phyloP scores from a whole-genome alignment of 2,888 invertebrate genomes.

The Malachius bipustulatus region DNA sequence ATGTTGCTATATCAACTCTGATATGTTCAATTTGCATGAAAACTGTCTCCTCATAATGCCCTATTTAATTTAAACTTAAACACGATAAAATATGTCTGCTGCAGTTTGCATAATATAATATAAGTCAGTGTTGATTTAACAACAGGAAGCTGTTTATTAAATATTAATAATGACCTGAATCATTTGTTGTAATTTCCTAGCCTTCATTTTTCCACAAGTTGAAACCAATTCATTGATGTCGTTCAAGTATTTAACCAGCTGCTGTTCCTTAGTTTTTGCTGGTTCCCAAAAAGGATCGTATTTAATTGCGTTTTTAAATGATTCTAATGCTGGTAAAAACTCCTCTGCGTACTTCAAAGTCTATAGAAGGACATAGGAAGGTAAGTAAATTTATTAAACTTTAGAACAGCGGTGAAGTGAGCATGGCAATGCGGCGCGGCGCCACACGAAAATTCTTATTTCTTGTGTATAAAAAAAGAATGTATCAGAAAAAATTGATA shows the following conservation, averaged over 20 bases:
- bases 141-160: no score
- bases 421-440: no score
- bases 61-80: no score
- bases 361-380: constrained; percentile 35
- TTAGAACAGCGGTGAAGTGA: no score
- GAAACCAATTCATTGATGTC: constrained; percentile 51
- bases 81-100: constrained; percentile 1
- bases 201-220: constrained; percentile 61
- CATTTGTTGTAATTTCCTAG: constrained; percentile 56
- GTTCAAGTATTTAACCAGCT: constrained; percentile 52
- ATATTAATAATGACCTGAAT: constrained; percentile 50
- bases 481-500: no score
- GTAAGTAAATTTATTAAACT: constrained; percentile 3
- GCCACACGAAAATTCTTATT: no score
- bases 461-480: no score
- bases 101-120: no score
- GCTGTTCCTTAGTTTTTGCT: constrained; percentile 48
- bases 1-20: background rate
- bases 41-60: no score
- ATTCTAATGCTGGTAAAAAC: constrained; percentile 56
- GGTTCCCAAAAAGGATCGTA: constrained; percentile 69
- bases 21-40: no score
- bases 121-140: no score
- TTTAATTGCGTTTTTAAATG: constrained; percentile 52
- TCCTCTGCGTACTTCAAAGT: constrained; percentile 69